Conservation (phyloP, 2,888 invertebrate species). For the Limnephilus marmoratus region DNA sequence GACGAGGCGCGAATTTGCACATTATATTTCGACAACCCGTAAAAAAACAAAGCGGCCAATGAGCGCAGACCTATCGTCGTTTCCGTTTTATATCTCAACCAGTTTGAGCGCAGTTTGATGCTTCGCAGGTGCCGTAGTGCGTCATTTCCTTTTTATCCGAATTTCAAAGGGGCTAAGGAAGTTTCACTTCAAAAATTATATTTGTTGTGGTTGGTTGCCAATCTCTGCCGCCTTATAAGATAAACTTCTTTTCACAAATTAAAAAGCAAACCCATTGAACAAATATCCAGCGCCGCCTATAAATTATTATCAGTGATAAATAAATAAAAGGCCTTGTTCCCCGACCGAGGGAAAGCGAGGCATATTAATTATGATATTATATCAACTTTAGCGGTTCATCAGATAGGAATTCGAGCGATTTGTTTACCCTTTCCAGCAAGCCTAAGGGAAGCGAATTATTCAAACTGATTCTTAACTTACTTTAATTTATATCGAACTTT, state of each 20-base stretch:
- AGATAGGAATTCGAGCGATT: slow-evolving; percentile 46
- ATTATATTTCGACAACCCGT: too few species aligned
- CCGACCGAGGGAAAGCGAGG: slow-evolving; percentile 43
- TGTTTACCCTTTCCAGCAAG: slow-evolving; percentile 57
- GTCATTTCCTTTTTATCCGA: too few species aligned
- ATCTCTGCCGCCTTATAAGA: slow-evolving; percentile 6
- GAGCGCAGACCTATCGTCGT: too few species aligned
- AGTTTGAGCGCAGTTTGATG: too few species aligned
- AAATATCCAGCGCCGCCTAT: slow-evolving; percentile 54
- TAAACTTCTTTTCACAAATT: slow-evolving; percentile 39
- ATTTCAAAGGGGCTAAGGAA: too few species aligned
- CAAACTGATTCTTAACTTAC: slow-evolving; percentile 27
- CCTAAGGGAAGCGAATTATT: slow-evolving; percentile 54
- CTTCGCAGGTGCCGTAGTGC: too few species aligned
- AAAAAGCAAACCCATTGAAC: slow-evolving; percentile 44
- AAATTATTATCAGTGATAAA: slow-evolving; percentile 31
- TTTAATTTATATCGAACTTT: neutral
- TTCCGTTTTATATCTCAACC: too few species aligned
- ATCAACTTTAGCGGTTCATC: slow-evolving; percentile 54
- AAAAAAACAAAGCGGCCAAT: too few species aligned
- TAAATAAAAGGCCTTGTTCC: neutral
- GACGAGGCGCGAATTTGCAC: too few species aligned
- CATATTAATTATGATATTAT: slow-evolving; percentile 58
- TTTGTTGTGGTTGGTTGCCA: neutral
- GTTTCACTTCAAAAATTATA: too few species aligned